These are phyloP conservation scores for Nibea albiflora DNA, from an alignment of 2,113 vertebrate species.

Conservation along the genomic window DNA sequence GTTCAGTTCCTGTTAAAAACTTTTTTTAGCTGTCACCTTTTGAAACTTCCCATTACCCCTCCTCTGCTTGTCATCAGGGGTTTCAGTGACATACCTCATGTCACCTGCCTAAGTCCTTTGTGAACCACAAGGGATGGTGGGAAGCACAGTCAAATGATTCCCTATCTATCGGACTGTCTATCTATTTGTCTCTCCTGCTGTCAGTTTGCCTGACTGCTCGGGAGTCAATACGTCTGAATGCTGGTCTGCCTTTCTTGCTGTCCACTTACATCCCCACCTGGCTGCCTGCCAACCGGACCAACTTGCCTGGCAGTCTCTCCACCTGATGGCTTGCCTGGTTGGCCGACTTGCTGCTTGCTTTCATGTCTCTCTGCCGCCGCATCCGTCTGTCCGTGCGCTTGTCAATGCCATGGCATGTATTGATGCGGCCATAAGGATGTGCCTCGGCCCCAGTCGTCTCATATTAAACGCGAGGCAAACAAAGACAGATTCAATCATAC, in stretches of 20 bases:
- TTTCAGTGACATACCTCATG: conserved; percentile 54
- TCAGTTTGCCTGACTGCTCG: conserved; percentile 56
- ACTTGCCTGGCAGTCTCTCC: conserved; percentile 52
- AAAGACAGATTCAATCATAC: neutral
- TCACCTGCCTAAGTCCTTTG: conserved; percentile 40
- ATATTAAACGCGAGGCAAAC: neutral
- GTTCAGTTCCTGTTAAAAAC: conserved; percentile 19
- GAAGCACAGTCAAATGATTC: conserved; percentile 61
- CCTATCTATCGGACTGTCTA: conserved; percentile 37
- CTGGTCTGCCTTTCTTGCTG: conserved; percentile 52
- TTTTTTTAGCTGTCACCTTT: conserved; percentile 36
- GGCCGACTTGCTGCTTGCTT: conserved; percentile 39
- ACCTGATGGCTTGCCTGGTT: conserved; percentile 50
- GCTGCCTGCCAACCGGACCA: conserved; percentile 46
- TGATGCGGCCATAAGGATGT: neutral
- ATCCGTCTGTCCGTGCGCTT: conserved; percentile 26
- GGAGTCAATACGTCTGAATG: conserved; percentile 59
- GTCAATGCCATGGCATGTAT: conserved; percentile 19
- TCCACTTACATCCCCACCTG: conserved; percentile 63
- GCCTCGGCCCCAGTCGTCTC: neutral
- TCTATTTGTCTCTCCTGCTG: conserved; percentile 39
- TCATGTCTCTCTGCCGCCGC: conserved; percentile 28
- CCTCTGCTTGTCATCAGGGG: conserved; percentile 21
- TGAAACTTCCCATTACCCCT: conserved; percentile 42
- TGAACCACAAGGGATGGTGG: conserved; percentile 37